phyloP scores from a whole-genome alignment of 2,113 vertebrate genomes.

The Paracyprichromis sp. region DNA sequence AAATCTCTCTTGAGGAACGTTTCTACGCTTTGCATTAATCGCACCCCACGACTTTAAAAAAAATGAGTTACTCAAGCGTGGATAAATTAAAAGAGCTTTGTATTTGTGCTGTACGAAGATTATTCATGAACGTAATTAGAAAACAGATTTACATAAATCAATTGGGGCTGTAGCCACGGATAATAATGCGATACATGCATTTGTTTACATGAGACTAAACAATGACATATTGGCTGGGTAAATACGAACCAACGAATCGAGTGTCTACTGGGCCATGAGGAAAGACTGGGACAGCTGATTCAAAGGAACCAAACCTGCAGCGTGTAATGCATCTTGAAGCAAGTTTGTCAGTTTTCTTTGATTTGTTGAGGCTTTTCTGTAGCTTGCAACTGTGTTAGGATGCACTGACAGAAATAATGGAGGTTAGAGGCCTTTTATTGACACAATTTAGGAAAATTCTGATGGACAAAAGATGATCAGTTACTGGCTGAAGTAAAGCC shows the following conservation, averaged over 20 bases:
- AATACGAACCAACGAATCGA: background rate
- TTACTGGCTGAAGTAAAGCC: background rate
- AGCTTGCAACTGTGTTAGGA: background rate
- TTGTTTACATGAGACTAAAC: background rate
- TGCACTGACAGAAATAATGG: background rate
- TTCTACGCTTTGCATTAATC: background rate
- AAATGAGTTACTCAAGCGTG: background rate
- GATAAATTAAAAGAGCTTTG: slow-evolving; percentile 2
- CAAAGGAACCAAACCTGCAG: background rate
- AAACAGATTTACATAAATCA: slow-evolving; percentile 40
- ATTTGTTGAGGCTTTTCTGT: background rate
- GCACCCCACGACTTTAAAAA: background rate
- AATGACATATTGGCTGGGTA: background rate
- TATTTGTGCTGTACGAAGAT: background rate
- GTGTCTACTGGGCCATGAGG: background rate
- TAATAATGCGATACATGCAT: background rate
- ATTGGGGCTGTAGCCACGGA: background rate
- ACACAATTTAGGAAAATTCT: background rate
- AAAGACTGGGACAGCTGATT: background rate
- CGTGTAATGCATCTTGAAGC: background rate
- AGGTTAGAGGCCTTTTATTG: background rate
- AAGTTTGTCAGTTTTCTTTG: background rate
- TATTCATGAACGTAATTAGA: slow-evolving; percentile 43
- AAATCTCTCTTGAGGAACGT: background rate
- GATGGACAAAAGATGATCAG: background rate